A percentile compares a stretch with the other conserved stretches of the same genome.
Evolutionary conservation across 1,140 invertebrate species (phyloP).

Genomic region (Argopecten irradians): DNA sequence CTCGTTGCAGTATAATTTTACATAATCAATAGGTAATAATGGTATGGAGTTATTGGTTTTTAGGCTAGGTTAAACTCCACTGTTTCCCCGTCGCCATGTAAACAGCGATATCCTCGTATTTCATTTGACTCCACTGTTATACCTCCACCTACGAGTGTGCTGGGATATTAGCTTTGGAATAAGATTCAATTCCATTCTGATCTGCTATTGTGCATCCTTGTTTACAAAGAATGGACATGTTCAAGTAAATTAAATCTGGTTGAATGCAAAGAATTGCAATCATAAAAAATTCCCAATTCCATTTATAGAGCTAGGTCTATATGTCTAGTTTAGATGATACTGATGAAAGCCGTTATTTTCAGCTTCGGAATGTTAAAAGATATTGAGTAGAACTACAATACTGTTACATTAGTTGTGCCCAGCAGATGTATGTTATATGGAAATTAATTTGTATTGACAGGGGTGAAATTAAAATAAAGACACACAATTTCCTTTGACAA

Average conservation of each 20-base stretch:
- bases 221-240: neutral
- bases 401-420: neutral
- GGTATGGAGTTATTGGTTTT: neutral
- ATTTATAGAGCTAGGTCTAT: neutral
- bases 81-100: neutral
- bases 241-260: neutral
- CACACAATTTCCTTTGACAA: neutral
- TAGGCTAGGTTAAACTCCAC: neutral
- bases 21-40: neutral
- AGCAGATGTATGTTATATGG: neutral
- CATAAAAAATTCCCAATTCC: neutral
- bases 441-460: neutral
- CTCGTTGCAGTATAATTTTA: neutral
- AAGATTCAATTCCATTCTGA: neutral
- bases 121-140: neutral
- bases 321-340: neutral
- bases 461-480: neutral
- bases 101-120: neutral
- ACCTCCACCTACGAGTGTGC: neutral
- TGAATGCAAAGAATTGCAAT: neutral
- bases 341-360: neutral
- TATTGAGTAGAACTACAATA: neutral
- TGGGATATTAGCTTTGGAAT: neutral
- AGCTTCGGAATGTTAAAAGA: neutral
- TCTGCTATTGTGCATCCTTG: neutral